A percentile compares a stretch with the other conserved stretches of the same genome.
Conservation (phyloP, 2,113 vertebrate species). For the Felis chaus region DNA sequence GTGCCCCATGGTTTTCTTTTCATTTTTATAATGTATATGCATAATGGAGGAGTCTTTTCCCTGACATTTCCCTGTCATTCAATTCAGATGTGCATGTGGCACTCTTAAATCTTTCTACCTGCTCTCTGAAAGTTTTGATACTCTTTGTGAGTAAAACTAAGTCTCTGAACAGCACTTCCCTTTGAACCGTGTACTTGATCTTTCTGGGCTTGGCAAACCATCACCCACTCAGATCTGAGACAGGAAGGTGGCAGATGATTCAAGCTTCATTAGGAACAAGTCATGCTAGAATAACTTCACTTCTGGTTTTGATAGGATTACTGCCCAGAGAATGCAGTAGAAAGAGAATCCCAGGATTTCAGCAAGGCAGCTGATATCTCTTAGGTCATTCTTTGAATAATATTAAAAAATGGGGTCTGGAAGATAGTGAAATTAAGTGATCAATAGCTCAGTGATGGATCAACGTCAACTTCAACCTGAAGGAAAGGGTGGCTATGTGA, state of each 20-base stretch:
- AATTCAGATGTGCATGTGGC: neutral
- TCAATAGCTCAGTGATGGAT: neutral
- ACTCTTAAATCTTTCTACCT: neutral
- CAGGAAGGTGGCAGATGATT: constrained; percentile 60
- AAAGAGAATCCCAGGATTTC: constrained; percentile 34
- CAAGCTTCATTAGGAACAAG: constrained; percentile 66
- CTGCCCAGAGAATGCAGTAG: neutral
- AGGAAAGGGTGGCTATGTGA: neutral
- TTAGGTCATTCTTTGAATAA: neutral
- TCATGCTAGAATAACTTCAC: constrained; percentile 58
- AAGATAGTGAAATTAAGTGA: neutral
- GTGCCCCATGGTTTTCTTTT: neutral
- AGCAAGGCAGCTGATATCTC: constrained; percentile 5
- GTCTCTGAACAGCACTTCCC: neutral
- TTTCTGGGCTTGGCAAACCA: constrained; percentile 35
- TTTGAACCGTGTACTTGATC: constrained; percentile 10
- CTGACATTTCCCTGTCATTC: neutral
- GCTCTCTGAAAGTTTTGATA: constrained; percentile 17
- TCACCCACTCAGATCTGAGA: constrained; percentile 36
- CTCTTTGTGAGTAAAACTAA: constrained; percentile 1
- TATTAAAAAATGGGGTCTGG: neutral
- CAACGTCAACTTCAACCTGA: neutral
- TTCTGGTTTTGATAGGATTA: constrained; percentile 65
- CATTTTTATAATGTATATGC: neutral
- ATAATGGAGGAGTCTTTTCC: neutral